Evolutionary conservation across 2,113 vertebrate species (phyloP).

Genomic region (Colinus virginianus): DNA sequence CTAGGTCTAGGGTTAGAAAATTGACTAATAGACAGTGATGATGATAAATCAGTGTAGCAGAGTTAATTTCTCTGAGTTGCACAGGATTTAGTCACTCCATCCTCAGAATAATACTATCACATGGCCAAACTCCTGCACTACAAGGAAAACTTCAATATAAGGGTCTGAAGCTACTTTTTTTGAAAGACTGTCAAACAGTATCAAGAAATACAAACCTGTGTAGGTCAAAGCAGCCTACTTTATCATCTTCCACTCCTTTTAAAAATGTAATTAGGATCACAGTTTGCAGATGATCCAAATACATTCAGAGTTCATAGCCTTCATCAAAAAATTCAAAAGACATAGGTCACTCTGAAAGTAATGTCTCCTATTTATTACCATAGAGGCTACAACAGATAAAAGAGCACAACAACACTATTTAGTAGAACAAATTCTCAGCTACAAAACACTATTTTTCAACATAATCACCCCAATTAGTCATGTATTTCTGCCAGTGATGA

Average conservation of each 20-base stretch:
- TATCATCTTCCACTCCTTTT: background rate
- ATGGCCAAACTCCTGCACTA: background rate
- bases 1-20: conserved; percentile 37
- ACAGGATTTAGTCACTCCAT: conserved; percentile 34
- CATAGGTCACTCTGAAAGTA: background rate
- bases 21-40: conserved; percentile 65
- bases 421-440: background rate
- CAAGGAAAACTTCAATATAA: background rate
- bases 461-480: background rate
- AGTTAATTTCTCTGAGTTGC: conserved; percentile 52
- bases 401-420: background rate
- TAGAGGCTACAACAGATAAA: no score
- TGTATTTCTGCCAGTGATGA: background rate
- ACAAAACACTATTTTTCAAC: background rate
- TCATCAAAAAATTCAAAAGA: background rate
- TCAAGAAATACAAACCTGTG: background rate
- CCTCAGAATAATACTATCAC: conserved; percentile 15
- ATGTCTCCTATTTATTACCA: background rate
- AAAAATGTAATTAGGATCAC: background rate
- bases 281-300: background rate
- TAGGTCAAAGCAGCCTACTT: background rate
- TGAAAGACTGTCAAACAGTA: background rate
- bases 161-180: background rate
- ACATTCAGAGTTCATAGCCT: background rate
- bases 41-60: conserved; percentile 64